Conservation (phyloP, 2,113 vertebrate genomes). For the Ctenomys sociabilis region DNA sequence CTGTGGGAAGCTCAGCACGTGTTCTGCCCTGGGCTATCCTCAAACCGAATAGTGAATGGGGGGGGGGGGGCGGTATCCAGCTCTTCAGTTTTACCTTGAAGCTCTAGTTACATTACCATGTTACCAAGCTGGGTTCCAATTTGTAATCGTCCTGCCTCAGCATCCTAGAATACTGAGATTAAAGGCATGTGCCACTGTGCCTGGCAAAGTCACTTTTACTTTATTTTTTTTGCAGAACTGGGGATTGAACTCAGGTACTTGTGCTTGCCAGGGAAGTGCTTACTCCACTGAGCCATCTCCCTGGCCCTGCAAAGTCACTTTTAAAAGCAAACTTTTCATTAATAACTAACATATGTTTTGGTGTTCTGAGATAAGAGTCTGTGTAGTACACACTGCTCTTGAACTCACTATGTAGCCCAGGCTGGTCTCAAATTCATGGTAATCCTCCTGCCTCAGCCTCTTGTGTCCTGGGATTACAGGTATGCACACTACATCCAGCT, state of each 20-base stretch:
- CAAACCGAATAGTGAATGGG: background rate
- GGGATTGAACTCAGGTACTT: too few species aligned
- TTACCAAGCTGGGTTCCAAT: too few species aligned
- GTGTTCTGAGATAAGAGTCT: background rate
- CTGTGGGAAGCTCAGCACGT: too few species aligned
- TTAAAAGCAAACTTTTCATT: background rate
- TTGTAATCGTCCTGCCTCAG: background rate
- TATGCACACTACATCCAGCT: rapidly evolving
- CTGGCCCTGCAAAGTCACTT: background rate
- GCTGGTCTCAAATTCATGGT: background rate
- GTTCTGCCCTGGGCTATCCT: background rate
- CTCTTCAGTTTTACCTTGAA: background rate
- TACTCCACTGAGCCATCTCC: too few species aligned
- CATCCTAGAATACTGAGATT: background rate
- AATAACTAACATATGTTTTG: background rate
- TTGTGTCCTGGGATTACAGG: background rate
- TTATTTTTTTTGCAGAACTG: too few species aligned
- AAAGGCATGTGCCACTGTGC: background rate
- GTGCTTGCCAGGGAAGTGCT: too few species aligned
- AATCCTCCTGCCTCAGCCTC: background rate
- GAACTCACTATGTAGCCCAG: background rate
- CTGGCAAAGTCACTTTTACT: background rate
- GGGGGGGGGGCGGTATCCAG: too few species aligned
- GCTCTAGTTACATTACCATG: background rate
- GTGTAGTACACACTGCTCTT: background rate